A percentile compares a stretch with the other conserved stretches of the same genome.
Evolutionary conservation across 2,113 vertebrate genomes (phyloP).

Genomic region (Semicossyphus pulcher): DNA sequence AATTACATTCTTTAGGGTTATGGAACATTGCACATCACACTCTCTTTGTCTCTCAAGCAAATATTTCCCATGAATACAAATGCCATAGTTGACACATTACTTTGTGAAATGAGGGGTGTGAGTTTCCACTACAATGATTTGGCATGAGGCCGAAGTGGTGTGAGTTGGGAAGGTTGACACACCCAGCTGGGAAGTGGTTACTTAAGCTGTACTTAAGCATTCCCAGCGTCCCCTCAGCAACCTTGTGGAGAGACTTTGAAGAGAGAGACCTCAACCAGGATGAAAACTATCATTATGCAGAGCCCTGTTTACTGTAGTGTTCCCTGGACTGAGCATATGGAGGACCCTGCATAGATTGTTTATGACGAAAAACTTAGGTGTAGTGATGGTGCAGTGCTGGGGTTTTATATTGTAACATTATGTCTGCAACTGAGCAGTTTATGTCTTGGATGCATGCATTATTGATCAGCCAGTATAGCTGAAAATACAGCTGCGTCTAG

Average conservation of each 20-base stretch:
- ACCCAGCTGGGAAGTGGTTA: slow-evolving; percentile 81
- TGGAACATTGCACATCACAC: slow-evolving; percentile 46
- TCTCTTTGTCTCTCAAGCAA: slow-evolving; percentile 56
- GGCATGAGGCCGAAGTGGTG: slow-evolving; percentile 63
- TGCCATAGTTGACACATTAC: slow-evolving; percentile 58
- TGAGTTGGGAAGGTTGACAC: slow-evolving; percentile 71
- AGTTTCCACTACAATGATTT: slow-evolving; percentile 76
- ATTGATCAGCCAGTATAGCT: slow-evolving; percentile 16
- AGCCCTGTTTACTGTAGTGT: slow-evolving; percentile 66
- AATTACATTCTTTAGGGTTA: slow-evolving; percentile 51
- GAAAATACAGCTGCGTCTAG: background rate
- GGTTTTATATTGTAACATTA: slow-evolving; percentile 1
- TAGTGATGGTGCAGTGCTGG: slow-evolving; percentile 2
- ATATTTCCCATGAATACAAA: slow-evolving; percentile 60
- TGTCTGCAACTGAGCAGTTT: slow-evolving; percentile 6
- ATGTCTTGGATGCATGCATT: slow-evolving; percentile 10
- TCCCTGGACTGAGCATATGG: slow-evolving; percentile 46
- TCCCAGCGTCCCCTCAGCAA: slow-evolving; percentile 74
- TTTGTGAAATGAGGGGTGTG: slow-evolving; percentile 68
- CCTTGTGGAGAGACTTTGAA: slow-evolving; percentile 76
- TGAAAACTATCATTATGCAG: slow-evolving; percentile 77
- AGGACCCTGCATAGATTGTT: slow-evolving; percentile 24
- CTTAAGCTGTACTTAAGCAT: slow-evolving; percentile 74
- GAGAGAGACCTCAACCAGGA: slow-evolving; percentile 63
- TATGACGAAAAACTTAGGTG: slow-evolving; percentile 31